These are phyloP conservation scores for Sthenelais limicola DNA, from an alignment of 2,888 invertebrate species.

Conservation along the genomic window DNA sequence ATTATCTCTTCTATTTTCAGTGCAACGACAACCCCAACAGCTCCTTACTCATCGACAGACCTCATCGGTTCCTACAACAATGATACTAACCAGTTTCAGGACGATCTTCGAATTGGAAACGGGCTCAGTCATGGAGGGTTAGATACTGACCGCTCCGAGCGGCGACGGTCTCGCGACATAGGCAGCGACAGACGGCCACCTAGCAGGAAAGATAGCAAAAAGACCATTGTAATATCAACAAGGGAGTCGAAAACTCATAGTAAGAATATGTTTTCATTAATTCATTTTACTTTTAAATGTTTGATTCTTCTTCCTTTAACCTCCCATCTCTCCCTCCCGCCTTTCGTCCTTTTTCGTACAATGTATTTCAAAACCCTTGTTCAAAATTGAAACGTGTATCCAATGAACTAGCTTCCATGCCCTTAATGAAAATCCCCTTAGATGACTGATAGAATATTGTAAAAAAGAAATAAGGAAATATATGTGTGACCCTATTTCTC, in stretches of 20 bases:
- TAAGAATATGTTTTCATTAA: too few species aligned
- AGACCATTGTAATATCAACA: neutral
- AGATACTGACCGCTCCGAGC: constrained; percentile 3
- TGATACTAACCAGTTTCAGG: constrained; percentile 33
- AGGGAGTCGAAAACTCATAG: constrained; percentile 17
- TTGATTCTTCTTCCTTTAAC: too few species aligned
- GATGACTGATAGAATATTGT: too few species aligned
- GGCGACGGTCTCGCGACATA: neutral
- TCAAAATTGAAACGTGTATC: too few species aligned
- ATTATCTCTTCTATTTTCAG: too few species aligned
- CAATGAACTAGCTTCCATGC: too few species aligned
- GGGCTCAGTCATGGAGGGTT: neutral
- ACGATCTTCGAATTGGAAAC: constrained; percentile 9
- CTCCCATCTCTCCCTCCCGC: too few species aligned
- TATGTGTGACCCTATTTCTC: too few species aligned
- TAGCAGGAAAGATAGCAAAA: constrained; percentile 28
- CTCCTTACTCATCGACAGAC: constrained; percentile 34
- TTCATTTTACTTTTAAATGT: neutral
- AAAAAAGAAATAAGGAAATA: too few species aligned
- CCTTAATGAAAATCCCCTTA: too few species aligned
- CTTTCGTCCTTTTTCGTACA: too few species aligned
- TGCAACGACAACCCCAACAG: constrained; percentile 37
- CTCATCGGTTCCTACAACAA: constrained; percentile 43
- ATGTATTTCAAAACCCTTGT: too few species aligned
- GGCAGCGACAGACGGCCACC: constrained; percentile 18